Conservation (phyloP, 2,888 invertebrate genomes). For the Podabrus alpinus region DNA sequence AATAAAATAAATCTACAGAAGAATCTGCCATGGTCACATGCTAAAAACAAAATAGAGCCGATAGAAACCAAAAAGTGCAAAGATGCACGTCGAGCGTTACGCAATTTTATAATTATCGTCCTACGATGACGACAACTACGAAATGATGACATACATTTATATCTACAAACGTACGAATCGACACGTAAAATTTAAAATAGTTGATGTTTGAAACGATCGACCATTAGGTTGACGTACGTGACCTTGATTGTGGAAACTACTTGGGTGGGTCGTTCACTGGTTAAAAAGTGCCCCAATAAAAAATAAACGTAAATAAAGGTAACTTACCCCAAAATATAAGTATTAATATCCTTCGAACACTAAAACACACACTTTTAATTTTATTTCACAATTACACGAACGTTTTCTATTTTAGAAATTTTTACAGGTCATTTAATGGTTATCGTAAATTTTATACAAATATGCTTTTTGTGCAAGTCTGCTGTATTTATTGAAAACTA, state of each 20-base stretch:
- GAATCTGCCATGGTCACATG: neutral
- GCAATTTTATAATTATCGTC: neutral
- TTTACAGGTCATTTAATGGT: conserved; percentile 29
- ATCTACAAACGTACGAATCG: neutral
- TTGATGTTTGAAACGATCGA: neutral
- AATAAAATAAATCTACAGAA: neutral
- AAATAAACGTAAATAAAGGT: conserved; percentile 9
- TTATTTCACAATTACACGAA: conserved; percentile 35
- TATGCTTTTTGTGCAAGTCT: conserved; percentile 8
- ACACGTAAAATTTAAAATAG: neutral
- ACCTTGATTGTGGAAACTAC: conserved; percentile 50
- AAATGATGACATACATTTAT: too few species aligned
- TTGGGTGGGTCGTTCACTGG: conserved; percentile 46
- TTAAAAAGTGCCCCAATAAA: conserved; percentile 15
- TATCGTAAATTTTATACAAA: conserved; percentile 6
- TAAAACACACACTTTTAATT: conserved; percentile 19
- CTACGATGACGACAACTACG: neutral
- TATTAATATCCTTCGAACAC: conserved; percentile 25
- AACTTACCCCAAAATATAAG: conserved; percentile 43
- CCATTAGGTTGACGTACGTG: conserved; percentile 44
- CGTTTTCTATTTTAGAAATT: conserved; percentile 26
- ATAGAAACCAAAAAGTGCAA: neutral
- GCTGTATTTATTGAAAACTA: conserved; percentile 33
- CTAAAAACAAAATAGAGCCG: neutral
- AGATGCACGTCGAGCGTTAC: neutral